Evolutionary conservation across 92 coral and sea anemone genomes (phyloP).

Genomic region (Epizoanthus scotinus): DNA sequence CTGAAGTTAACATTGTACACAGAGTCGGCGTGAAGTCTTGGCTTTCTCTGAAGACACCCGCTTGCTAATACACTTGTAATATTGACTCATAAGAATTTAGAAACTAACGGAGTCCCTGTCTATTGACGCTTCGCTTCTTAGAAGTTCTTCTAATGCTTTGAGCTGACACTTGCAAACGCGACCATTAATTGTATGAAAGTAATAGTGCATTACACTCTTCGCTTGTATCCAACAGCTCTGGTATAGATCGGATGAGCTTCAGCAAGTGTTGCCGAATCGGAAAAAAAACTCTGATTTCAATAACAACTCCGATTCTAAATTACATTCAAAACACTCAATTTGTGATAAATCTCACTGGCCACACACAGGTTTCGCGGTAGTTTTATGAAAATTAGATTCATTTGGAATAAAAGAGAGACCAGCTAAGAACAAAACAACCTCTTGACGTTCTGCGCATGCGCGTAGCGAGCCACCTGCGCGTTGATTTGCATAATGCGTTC

Average conservation of each 20-base stretch:
- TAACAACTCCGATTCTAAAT: neutral
- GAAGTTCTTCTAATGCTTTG: neutral
- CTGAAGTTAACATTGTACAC: neutral
- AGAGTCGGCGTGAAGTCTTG: neutral
- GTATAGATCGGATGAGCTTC: too few species aligned
- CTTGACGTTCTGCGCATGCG: neutral
- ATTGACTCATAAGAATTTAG: too few species aligned
- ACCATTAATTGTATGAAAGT: conserved; percentile 35
- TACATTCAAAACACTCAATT: conserved; percentile 7
- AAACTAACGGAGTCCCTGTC: neutral
- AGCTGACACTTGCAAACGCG: conserved; percentile 20
- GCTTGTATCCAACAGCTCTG: neutral
- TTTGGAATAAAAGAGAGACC: conserved; percentile 22
- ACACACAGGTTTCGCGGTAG: conserved; percentile 31
- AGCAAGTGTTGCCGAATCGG: neutral
- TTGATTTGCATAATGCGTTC: neutral
- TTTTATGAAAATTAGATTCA: conserved; percentile 25
- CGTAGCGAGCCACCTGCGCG: conserved; percentile 23
- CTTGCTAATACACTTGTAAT: neutral
- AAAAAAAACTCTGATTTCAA: too few species aligned
- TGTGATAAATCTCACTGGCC: conserved; percentile 20
- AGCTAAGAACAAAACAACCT: conserved; percentile 4
- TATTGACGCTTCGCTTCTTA: neutral
- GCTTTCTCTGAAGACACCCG: neutral
- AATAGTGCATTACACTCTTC: neutral